Evolutionary conservation across 2,888 invertebrate genomes (phyloP).

Genomic region (Gasteruption jaculator): DNA sequence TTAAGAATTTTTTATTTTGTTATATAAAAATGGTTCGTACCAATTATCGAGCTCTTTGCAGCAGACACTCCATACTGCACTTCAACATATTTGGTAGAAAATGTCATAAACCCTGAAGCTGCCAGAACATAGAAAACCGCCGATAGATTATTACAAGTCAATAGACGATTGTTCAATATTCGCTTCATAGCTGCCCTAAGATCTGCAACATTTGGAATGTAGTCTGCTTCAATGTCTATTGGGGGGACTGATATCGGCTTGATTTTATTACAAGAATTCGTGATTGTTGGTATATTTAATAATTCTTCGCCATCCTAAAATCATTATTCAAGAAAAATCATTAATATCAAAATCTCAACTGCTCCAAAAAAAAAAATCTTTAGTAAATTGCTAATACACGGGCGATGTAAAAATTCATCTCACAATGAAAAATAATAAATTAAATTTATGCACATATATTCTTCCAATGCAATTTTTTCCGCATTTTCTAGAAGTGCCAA

Average conservation of each 20-base stretch:
- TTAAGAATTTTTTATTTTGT: background rate
- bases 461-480: background rate
- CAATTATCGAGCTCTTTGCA: constrained; percentile 37
- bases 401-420: too few relatives aligned
- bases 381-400: too few relatives aligned
- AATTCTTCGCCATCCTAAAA: too few relatives aligned
- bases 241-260: too few relatives aligned
- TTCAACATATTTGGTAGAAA: constrained; percentile 71
- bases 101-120: constrained; percentile 65
- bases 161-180: constrained; percentile 61
- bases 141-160: constrained; percentile 64
- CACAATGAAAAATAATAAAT: too few relatives aligned
- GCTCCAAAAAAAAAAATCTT: too few relatives aligned
- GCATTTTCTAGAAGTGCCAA: background rate
- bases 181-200: constrained; percentile 59
- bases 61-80: constrained; percentile 67
- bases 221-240: constrained; percentile 24
- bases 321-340: too few relatives aligned
- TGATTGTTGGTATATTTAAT: too few relatives aligned
- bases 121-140: constrained; percentile 64
- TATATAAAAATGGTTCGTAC: too few relatives aligned
- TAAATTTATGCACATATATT: too few relatives aligned
- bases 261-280: too few relatives aligned
- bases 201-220: constrained; percentile 50
- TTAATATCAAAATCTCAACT: too few relatives aligned